These are phyloP conservation scores for Caenorhabditis sp. DNA, from an alignment of 2,888 invertebrate species.

Conservation along the genomic window DNA sequence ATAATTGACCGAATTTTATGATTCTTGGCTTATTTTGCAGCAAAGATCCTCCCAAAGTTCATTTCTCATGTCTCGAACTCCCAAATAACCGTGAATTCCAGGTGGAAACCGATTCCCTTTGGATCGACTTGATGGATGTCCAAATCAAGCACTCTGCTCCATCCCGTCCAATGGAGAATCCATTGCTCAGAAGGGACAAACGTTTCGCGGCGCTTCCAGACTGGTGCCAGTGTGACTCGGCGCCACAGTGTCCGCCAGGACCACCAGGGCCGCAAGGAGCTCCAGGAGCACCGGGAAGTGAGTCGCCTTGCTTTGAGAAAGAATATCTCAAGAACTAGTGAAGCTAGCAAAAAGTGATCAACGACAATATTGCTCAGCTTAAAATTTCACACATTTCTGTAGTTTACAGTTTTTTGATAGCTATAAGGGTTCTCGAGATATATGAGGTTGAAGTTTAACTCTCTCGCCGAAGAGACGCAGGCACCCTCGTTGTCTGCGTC, in stretches of 20 bases:
- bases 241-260: constrained; percentile 74
- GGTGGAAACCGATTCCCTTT: constrained; percentile 70
- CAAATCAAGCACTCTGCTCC: constrained; percentile 69
- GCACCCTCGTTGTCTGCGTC: background rate
- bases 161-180: constrained; percentile 69
- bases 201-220: constrained; percentile 71
- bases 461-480: background rate
- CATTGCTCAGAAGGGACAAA: constrained; percentile 70
- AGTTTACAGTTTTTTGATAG: no score
- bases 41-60: no score
- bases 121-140: constrained; percentile 73
- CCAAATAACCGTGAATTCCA: background rate
- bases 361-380: no score
- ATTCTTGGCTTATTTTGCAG: background rate
- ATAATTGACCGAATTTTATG: background rate
- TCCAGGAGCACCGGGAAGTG: constrained; percentile 72
- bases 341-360: no score
- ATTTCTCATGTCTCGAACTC: background rate
- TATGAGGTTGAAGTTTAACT: background rate
- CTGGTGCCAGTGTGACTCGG: constrained; percentile 73
- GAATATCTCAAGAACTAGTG: background rate
- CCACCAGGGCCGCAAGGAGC: constrained; percentile 74
- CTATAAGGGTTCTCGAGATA: background rate
- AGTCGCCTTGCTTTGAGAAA: constrained; percentile 2
- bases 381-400: no score